Conservation (phyloP, 1,140 invertebrate species). For the Telenomus remus region DNA sequence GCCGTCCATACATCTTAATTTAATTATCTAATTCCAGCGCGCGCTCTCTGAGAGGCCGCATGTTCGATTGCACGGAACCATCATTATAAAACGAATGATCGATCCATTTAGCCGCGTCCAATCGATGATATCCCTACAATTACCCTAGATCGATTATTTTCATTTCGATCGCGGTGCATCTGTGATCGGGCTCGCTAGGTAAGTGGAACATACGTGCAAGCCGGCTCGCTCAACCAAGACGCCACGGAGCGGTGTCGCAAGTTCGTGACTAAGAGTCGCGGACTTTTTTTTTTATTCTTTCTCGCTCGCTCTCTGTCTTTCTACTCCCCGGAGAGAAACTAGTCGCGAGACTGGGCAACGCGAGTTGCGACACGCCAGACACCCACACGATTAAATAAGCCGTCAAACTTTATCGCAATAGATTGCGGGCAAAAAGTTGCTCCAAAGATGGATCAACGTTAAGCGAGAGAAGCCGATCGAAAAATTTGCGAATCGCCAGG, state of each 20-base stretch:
- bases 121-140: background rate
- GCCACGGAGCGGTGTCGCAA: constrained; percentile 44
- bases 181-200: constrained; percentile 31
- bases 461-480: constrained; percentile 39
- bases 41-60: too few relatives aligned
- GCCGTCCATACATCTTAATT: background rate
- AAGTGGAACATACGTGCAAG: constrained; percentile 60
- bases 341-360: constrained; percentile 61
- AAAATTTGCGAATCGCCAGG: constrained; percentile 33
- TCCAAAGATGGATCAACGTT: constrained; percentile 48
- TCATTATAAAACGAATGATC: background rate
- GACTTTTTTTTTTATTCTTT: constrained; percentile 70
- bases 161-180: constrained; percentile 14
- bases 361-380: constrained; percentile 68
- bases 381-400: constrained; percentile 66
- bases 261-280: constrained; percentile 69
- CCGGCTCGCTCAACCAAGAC: constrained; percentile 54
- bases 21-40: background rate
- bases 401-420: constrained; percentile 52
- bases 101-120: background rate
- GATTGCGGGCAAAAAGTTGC: constrained; percentile 28
- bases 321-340: constrained; percentile 59
- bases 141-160: constrained; percentile 1
- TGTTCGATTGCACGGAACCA: background rate
- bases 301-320: too few relatives aligned